Base-by-base conservation (phyloP, 1,140 invertebrate species). In the Ephestia elutella region DNA sequence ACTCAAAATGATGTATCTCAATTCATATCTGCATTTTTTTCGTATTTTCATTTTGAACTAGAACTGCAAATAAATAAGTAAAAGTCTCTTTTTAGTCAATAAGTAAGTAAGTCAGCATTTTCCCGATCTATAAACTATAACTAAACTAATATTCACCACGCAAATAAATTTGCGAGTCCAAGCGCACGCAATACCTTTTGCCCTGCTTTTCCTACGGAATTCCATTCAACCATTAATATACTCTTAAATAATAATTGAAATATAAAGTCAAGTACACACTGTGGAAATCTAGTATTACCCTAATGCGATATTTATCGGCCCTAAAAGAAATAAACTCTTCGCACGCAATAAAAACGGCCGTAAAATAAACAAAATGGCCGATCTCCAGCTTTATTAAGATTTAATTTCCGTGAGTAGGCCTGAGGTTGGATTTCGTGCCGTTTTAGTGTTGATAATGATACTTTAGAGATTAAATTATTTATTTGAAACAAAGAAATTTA, bases 281-380 rank as follows among this genome's bases (percentile, higher is more conserved):
- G 32, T 15, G 13, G 38, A 44, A 32, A 44, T 44, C 38, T 17
- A 15, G 38, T 15, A 44, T 74, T 70, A 66, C 62, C 68, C 70
- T 80, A 79, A 82, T 79, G 78, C 66, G 79, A 77, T 80, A 80
- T 82, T 82, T 82, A 82, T 82, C 75, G 71, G 62, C 60, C 57
- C 60, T 71, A 72, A 71, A 73, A 70, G 59, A 71, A 72, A 70
- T 72, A 75, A 78, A 76, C 70, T 68, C 66, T 70, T 74, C 63
- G 60, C 58, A 71, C 68, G 63, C 71, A 73, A 75, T 80, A 78
- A 80, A 72, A 71, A 70, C 56, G 60, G 49, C 63, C 65, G 68
- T 71, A 72, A 76, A 70, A 75, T 77, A 71, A 73, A 75, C 59
- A 70, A 60, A 67, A 71, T 63, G 58, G 60, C 57, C 60, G 28